Conservation (phyloP, 2,113 vertebrate genomes). For the Aptenodytes forsteri region DNA sequence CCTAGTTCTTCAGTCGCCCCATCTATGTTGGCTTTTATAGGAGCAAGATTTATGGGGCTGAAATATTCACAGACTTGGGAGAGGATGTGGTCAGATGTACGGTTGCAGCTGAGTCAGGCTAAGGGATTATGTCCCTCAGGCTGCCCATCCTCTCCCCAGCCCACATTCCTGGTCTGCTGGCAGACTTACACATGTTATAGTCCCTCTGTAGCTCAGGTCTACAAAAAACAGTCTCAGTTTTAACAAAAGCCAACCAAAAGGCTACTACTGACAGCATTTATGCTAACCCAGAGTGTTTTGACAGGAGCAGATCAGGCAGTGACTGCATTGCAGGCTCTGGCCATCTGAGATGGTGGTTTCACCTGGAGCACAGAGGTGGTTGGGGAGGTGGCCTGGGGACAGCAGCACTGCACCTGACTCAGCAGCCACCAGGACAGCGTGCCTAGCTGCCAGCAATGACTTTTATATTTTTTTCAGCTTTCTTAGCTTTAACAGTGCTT, state of each 20-base stretch:
- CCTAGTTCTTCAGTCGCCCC: not conserved
- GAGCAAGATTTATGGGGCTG: not conserved
- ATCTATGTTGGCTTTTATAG: not conserved
- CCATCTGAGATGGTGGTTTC: not conserved
- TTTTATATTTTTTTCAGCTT: not conserved
- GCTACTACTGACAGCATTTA: not conserved
- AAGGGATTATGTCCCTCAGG: not conserved
- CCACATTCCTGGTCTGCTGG: not conserved
- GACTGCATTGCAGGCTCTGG: not conserved
- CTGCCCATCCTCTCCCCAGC: not conserved
- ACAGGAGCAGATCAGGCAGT: not conserved
- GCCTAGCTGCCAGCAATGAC: not conserved
- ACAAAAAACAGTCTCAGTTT: not conserved
- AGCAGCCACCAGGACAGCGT: not conserved
- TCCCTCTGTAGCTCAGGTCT: not conserved
- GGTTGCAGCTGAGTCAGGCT: not conserved
- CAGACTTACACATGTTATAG: fast-evolving
- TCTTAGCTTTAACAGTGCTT: not conserved
- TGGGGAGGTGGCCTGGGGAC: not conserved
- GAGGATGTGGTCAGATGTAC: not conserved
- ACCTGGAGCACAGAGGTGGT: fast-evolving
- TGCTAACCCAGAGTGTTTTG: not conserved
- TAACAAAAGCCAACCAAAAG: not conserved
- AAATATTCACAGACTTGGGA: not conserved
- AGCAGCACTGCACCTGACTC: not conserved